Evolutionary conservation across 2,797 vertebrate species (phyloP), one percentile per base, ranked within the genome.

Genomic region (Coranthus polyacanthus): DNA sequence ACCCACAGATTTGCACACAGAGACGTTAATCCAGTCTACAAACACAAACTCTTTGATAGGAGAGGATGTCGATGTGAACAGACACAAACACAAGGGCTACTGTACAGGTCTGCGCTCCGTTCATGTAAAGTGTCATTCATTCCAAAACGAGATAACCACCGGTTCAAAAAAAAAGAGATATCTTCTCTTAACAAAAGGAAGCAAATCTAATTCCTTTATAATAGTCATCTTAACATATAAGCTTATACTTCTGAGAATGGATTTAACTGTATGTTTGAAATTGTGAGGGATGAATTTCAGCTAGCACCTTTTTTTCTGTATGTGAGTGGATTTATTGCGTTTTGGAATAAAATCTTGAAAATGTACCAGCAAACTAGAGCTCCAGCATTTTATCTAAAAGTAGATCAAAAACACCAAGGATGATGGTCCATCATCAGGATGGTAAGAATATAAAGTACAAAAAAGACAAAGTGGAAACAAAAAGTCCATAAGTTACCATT

Each of bases 331-430:
- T 83, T 34, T 86, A 86, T 88, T 89, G 86, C 69, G 49, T 89
- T 89, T 89, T 86, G 86, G 86, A 90, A 88, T 86, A 79, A 85
- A 81, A 47, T 67, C 12, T 61, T 76, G 70, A 50, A 50, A 82
- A 83, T 67, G 79, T 86, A 89, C 76, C 83, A 83, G 88, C 74
- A 68, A 84, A 90, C 55, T 41, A 68, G 74, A 88, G 79, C 78
- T 90, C 87, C 91, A 91, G 89, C 90, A 86, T 91, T 83, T 86
- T 24, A 72, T 83, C 69, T 70, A 69, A 81, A 1, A 85, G 74
- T 46, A 75, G 56, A 83, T 78, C 54, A 68, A 58, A 72, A 80
- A 87, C 70, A 88, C 49, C 58, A 75, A 21, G 24, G 57, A 78
- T 42, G 50, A 86, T 68, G 79, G 62, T 75, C 81, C 79, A 79